Evolutionary conservation across 2,113 vertebrate species (phyloP).

Genomic region (Pygoscelis adeliae): DNA sequence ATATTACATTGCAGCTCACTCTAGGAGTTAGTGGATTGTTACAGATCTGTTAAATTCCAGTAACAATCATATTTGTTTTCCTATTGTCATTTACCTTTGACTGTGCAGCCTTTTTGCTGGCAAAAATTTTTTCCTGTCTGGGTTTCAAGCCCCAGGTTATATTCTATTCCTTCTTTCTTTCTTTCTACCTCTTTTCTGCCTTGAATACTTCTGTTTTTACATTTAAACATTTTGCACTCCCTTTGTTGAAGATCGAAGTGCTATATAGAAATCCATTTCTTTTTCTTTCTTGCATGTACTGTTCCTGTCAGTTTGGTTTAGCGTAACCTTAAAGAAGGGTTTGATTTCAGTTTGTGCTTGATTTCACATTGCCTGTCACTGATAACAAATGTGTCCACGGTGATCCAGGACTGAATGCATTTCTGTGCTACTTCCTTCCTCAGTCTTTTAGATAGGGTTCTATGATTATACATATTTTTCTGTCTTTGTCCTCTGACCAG

Average conservation of each 20-base stretch:
- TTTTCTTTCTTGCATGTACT: slow-evolving; percentile 22
- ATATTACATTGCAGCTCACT: not conserved
- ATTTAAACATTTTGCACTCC: not conserved
- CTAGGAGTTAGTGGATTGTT: slow-evolving; percentile 20
- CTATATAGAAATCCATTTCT: slow-evolving; percentile 47
- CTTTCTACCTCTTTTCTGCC: not conserved
- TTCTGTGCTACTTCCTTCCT: slow-evolving; percentile 37
- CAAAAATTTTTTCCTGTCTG: not conserved
- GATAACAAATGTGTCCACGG: slow-evolving; percentile 57
- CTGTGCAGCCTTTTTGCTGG: not conserved
- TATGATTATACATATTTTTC: not conserved
- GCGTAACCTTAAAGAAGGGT: slow-evolving; percentile 58
- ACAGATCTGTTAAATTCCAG: not conserved
- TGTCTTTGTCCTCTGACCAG: slow-evolving; percentile 3
- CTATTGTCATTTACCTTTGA: not conserved
- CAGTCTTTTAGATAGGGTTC: not conserved
- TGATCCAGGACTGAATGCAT: slow-evolving; percentile 27
- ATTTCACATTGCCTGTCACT: slow-evolving; percentile 69
- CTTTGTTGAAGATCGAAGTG: slow-evolving; percentile 33
- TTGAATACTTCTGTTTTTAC: slow-evolving; percentile 17
- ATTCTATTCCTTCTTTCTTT: not conserved
- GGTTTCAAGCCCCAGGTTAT: not conserved
- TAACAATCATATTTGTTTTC: not conserved
- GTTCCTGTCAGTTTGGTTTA: slow-evolving; percentile 64
- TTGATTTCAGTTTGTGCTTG: slow-evolving; percentile 68